Percentiles rank a stretch among this genome's conserved stretches.
Evolutionary conservation across 2,888 invertebrate species (phyloP).

Genomic region (Peribatodes rhomboidaria): DNA sequence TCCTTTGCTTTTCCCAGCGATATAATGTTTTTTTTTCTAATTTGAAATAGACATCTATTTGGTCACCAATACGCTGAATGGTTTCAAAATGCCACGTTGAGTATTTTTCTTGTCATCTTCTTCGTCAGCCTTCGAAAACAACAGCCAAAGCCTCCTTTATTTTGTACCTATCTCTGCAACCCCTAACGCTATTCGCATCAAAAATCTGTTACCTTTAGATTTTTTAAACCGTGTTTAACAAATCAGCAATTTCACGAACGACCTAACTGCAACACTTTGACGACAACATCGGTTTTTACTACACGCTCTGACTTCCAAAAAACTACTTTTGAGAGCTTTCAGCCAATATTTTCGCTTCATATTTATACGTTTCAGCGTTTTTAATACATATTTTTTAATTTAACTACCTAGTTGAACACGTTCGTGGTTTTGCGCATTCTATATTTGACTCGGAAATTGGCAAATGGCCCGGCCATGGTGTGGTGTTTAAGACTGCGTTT

Average conservation of each 20-base stretch:
- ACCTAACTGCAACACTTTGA: slow-evolving; percentile 1
- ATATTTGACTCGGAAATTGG: neutral
- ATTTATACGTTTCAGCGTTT: slow-evolving; percentile 16
- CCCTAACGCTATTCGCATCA: no score
- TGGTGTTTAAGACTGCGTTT: neutral
- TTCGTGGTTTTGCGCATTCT: neutral
- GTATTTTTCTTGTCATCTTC: no score
- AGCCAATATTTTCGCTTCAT: slow-evolving; percentile 39
- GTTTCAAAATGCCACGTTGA: no score
- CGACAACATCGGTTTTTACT: slow-evolving; percentile 36
- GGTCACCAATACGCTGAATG: no score
- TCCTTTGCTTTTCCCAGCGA: no score
- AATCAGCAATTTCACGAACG: neutral
- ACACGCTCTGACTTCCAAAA: slow-evolving; percentile 34
- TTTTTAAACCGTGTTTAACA: neutral
- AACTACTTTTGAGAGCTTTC: slow-evolving; percentile 37
- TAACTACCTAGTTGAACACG: neutral
- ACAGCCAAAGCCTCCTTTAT: no score
- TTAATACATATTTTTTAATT: slow-evolving; percentile 1
- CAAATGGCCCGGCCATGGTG: neutral
- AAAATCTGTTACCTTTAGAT: no score
- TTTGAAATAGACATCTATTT: no score
- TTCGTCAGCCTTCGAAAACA: no score
- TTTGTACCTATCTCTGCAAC: no score
- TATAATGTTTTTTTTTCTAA: no score